A percentile compares a stretch with the other conserved stretches of the same genome.
Evolutionary conservation across 2,888 invertebrate species (phyloP).

Genomic region (Cheilosia grossa): DNA sequence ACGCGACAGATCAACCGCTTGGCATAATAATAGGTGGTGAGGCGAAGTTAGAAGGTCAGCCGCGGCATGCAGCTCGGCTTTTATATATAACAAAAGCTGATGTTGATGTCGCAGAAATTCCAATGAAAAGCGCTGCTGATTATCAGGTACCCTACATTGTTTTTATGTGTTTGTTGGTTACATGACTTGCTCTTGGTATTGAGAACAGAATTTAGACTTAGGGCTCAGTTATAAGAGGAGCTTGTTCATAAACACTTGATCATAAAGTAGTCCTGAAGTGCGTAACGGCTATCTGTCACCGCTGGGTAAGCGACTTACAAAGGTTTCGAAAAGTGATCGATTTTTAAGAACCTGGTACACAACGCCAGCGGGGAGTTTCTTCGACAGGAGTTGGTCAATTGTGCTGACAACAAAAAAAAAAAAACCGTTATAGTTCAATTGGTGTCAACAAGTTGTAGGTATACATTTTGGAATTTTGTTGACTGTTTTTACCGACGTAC

Average conservation of each 20-base stretch:
- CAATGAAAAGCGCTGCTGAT: conserved; percentile 27
- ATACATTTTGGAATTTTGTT: no score
- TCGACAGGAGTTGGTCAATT: no score
- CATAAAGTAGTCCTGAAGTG: no score
- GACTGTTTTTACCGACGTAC: no score
- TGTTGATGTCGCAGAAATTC: conserved; percentile 54
- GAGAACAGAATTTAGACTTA: not conserved
- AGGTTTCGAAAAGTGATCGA: no score
- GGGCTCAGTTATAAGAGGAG: not conserved
- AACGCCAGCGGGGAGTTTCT: no score
- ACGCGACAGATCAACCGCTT: conserved; percentile 54
- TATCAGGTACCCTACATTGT: conserved; percentile 3
- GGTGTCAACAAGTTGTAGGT: no score
- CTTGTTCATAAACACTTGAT: not conserved
- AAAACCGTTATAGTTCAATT: no score
- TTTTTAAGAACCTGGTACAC: no score
- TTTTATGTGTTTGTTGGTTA: not conserved
- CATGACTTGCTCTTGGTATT: not conserved
- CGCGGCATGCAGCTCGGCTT: conserved; percentile 40
- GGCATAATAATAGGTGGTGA: conserved; percentile 65
- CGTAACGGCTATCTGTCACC: no score
- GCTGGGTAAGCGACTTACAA: no score
- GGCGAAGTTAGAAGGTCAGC: conserved; percentile 54
- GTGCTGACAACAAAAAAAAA: no score
- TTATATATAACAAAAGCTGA: conserved; percentile 25